Conservation (phyloP, 1,140 invertebrate genomes). For the Colletes latitarsis region DNA sequence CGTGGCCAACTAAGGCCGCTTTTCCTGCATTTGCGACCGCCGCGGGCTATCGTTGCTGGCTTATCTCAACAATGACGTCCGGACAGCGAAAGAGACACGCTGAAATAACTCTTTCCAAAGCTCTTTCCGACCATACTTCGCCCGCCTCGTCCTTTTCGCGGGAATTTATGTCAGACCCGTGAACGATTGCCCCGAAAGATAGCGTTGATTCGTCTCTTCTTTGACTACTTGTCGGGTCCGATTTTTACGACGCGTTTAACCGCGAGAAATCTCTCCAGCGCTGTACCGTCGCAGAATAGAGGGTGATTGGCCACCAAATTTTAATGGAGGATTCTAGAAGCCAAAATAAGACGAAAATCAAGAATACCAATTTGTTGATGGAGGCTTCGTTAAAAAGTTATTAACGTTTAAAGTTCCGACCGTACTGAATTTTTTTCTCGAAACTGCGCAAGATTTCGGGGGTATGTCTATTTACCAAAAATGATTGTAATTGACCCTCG, state of each 20-base stretch:
- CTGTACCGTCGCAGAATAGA: not conserved
- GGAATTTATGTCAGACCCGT: not conserved
- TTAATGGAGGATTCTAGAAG: no score
- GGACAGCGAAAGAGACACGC: conserved; percentile 9
- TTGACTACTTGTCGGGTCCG: not conserved
- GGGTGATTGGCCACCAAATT: no score
- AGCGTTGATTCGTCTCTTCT: not conserved
- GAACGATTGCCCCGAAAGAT: conserved; percentile 3
- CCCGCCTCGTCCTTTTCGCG: not conserved
- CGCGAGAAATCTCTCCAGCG: not conserved
- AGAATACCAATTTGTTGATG: no score
- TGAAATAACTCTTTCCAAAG: conserved; percentile 4
- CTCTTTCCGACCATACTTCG: not conserved
- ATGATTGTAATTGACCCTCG: no score
- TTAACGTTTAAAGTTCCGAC: no score
- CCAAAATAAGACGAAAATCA: no score
- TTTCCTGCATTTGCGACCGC: conserved; percentile 19
- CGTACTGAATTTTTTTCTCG: no score
- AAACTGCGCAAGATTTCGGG: no score
- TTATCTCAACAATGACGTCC: conserved; percentile 26
- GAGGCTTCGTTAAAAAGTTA: no score
- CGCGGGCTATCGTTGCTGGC: conserved; percentile 2
- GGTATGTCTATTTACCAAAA: no score
- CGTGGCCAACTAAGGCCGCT: conserved; percentile 20
- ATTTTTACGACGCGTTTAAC: conserved; percentile 13